Base-by-base conservation (phyloP, 37 sponge, comb jelly and placozoan species). In the Crambe crambe region DNA sequence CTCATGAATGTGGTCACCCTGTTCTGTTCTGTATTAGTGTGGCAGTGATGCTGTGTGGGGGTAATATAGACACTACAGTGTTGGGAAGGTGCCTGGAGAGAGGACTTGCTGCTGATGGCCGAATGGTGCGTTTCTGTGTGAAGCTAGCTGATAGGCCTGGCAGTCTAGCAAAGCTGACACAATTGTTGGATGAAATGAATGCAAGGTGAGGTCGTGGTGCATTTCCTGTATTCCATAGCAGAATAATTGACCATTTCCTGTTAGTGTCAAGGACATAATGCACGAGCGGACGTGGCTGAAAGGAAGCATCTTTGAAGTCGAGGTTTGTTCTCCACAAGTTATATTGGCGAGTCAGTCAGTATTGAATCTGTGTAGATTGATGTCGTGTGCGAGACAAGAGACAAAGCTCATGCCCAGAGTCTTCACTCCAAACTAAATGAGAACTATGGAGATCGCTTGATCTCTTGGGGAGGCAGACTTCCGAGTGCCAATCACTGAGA, bases 241-340 rank as follows among this genome's bases (percentile, higher is more conserved):
- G 15, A 23, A 62, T 62, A 27, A 30, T 18, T 62, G 25, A 4
- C 72, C 12, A 34, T 70, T 47, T 58, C 20, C 26, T 72, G 29
- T 0, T 73, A 94, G 91, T 87, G 88, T 94, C 32, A 91, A 92
- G 77, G 96, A 95, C 38, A 95, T 95, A 34, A 43, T 84, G 6
- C 96, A 95, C 58, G 96, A 95, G 70, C 64, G 96, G 58, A 89
- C 96, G 10, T 95, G 96, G 96, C 60, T 92, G 37, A 68, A 86
- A n/a, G 78, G 73, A 39, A 90, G 91, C 72, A 86, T 95, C 26
- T 86, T 80, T 42, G 43, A 81, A 40, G 96, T 95, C 0, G 86
- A 92, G 78, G 95, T 91, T 47, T 54, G 85, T 1, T 37, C 21
- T 5, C 58, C 29, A 58, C 18, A 15, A 20, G n/a, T 79, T 35